A percentile compares a stretch with the other conserved stretches of the same genome.
phyloP scores from a whole-genome alignment of 2,113 vertebrate species.

The Hippocampus barbouri region DNA sequence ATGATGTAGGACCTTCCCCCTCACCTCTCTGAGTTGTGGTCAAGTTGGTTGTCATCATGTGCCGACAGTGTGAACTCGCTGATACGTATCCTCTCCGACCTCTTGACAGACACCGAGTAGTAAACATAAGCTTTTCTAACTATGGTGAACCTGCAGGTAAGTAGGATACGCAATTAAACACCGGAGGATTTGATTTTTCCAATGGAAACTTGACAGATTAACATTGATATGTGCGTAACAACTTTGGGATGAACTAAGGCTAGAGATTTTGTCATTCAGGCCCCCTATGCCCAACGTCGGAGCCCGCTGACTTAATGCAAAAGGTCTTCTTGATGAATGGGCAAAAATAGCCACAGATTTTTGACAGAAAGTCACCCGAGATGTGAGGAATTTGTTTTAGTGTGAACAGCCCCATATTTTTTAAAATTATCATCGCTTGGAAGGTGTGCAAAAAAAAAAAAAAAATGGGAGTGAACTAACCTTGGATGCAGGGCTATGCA shows the following conservation, averaged over 20 bases:
- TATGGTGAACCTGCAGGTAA: slow-evolving; percentile 48
- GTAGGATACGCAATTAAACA: neutral
- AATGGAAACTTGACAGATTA: neutral
- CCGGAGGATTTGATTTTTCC: neutral
- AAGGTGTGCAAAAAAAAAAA: neutral
- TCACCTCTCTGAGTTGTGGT: slow-evolving; percentile 78
- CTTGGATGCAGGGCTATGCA: slow-evolving; percentile 76
- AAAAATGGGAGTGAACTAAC: slow-evolving; percentile 27
- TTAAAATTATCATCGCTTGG: neutral
- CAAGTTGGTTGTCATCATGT: slow-evolving; percentile 71
- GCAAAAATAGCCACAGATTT: neutral
- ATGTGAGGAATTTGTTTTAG: neutral
- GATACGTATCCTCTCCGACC: slow-evolving; percentile 75
- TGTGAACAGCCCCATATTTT: neutral
- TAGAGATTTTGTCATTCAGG: neutral
- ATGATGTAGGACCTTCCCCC: slow-evolving; percentile 5
- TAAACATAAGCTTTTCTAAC: slow-evolving; percentile 78
- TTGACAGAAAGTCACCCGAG: neutral
- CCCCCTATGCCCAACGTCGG: too few species aligned
- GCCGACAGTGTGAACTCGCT: slow-evolving; percentile 74
- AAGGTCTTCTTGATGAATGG: neutral
- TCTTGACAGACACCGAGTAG: slow-evolving; percentile 75
- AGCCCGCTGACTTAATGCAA: too few species aligned
- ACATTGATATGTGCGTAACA: neutral
- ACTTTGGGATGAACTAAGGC: neutral